Conservation (phyloP, 2,888 invertebrate genomes). For the Chrysolina oricalcia region DNA sequence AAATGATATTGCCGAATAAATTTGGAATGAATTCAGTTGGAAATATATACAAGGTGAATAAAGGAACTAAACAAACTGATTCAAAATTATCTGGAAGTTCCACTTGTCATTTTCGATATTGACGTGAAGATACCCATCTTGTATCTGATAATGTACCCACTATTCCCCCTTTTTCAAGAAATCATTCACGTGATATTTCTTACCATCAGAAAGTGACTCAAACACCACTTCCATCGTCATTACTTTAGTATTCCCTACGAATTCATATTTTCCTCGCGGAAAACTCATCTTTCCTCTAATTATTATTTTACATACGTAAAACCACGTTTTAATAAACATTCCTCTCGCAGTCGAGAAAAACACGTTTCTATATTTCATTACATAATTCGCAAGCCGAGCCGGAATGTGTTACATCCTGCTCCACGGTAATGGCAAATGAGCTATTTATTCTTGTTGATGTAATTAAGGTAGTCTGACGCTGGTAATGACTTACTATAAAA, state of each 20-base stretch:
- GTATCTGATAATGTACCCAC: too few relatives aligned
- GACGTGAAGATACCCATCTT: too few relatives aligned
- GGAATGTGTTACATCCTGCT: constrained; percentile 42
- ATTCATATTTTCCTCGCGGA: neutral
- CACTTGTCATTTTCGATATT: too few relatives aligned
- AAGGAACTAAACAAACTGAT: too few relatives aligned
- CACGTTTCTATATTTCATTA: constrained; percentile 34
- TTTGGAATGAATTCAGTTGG: too few relatives aligned
- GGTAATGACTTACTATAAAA: constrained; percentile 34
- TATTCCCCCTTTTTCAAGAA: neutral
- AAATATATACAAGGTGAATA: too few relatives aligned
- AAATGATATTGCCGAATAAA: too few relatives aligned
- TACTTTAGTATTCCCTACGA: neutral
- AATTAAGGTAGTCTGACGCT: constrained; percentile 45
- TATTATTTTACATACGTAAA: neutral
- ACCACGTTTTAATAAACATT: constrained; percentile 5
- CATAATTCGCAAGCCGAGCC: constrained; percentile 34
- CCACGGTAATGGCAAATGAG: constrained; percentile 40
- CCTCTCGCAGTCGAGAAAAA: constrained; percentile 18
- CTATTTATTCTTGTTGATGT: constrained; percentile 54
- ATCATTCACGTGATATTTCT: too few relatives aligned
- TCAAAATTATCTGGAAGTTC: too few relatives aligned
- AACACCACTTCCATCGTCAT: neutral
- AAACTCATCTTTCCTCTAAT: neutral
- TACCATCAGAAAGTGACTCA: neutral